Percentiles rank a stretch among this genome's conserved stretches.
These are phyloP conservation scores for Antedon mediterranea DNA, from an alignment of 53 echinoderm and acorn worm species.

Conservation along the genomic window DNA sequence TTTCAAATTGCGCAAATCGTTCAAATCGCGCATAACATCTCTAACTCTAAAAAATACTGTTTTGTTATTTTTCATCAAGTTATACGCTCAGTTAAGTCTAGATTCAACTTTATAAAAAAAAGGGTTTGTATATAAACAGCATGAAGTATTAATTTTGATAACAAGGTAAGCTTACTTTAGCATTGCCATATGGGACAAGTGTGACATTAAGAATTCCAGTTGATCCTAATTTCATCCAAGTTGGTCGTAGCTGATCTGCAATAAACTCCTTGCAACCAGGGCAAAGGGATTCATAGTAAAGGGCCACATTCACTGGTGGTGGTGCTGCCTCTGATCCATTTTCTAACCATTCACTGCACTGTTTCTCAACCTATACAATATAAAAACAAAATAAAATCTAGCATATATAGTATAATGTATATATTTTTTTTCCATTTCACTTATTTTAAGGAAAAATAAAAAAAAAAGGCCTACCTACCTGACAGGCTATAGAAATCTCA, in stretches of 20 bases:
- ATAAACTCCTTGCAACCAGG: conserved; percentile 58
- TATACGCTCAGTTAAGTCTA: too few relatives aligned
- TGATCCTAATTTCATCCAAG: conserved; percentile 32
- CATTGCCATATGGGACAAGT: conserved; percentile 85
- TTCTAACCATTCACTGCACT: conserved; percentile 27
- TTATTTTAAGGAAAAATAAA: too few relatives aligned
- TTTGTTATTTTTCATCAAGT: too few relatives aligned
- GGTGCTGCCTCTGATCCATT: conserved; percentile 12
- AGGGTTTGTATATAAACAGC: not conserved
- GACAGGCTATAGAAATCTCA: not conserved
- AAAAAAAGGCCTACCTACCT: too few relatives aligned
- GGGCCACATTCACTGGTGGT: conserved; percentile 30
- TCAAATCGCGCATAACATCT: too few relatives aligned
- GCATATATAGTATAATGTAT: not conserved
- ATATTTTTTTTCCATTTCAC: too few relatives aligned
- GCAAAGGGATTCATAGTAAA: conserved; percentile 80
- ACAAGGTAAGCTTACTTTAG: conserved; percentile 21
- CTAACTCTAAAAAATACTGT: too few relatives aligned
- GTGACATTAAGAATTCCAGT: conserved; percentile 49
- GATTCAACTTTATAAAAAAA: too few relatives aligned
- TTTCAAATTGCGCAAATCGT: too few relatives aligned
- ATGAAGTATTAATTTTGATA: not conserved
- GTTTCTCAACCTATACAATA: conserved; percentile 56
- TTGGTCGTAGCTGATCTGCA: conserved; percentile 35
- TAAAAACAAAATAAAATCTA: not conserved